A percentile compares a stretch with the other conserved stretches of the same genome.
Conservation (phyloP, 2,888 invertebrate species). For the Scaeva pyrastri region DNA sequence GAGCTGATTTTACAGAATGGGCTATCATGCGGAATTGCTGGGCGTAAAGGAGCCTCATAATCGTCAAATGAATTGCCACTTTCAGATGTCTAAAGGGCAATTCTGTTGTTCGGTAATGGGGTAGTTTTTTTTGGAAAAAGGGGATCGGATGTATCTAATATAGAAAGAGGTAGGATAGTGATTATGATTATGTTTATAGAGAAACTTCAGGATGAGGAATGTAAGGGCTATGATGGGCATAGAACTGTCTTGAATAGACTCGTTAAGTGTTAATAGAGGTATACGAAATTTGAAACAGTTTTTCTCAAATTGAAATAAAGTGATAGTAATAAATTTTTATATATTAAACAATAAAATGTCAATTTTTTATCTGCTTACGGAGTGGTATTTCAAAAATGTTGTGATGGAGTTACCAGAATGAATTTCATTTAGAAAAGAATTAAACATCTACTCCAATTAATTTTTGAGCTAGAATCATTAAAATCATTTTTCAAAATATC, state of each 20-base stretch:
- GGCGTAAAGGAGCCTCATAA: slow-evolving; percentile 73
- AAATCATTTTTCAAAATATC: no score
- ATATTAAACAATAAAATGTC: no score
- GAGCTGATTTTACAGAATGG: slow-evolving; percentile 69
- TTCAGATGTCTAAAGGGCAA: slow-evolving; percentile 35
- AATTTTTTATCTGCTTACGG: no score
- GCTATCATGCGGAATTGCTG: slow-evolving; percentile 69
- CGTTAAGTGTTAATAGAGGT: neutral
- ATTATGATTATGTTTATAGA: neutral
- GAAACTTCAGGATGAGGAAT: neutral
- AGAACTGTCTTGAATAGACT: neutral
- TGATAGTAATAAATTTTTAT: neutral
- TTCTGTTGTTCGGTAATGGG: neutral
- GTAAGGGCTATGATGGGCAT: neutral
- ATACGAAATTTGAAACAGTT: neutral
- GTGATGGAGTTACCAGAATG: no score
- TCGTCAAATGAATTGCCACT: slow-evolving; percentile 69
- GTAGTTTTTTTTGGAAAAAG: neutral
- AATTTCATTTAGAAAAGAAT: no score
- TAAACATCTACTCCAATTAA: no score
- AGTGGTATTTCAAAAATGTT: no score
- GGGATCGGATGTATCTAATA: slow-evolving; percentile 20
- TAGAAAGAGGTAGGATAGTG: neutral
- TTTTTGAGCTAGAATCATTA: no score
- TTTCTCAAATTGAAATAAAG: neutral